phyloP scores from a whole-genome alignment of 1,140 invertebrate genomes.

The Cherax destructor region DNA sequence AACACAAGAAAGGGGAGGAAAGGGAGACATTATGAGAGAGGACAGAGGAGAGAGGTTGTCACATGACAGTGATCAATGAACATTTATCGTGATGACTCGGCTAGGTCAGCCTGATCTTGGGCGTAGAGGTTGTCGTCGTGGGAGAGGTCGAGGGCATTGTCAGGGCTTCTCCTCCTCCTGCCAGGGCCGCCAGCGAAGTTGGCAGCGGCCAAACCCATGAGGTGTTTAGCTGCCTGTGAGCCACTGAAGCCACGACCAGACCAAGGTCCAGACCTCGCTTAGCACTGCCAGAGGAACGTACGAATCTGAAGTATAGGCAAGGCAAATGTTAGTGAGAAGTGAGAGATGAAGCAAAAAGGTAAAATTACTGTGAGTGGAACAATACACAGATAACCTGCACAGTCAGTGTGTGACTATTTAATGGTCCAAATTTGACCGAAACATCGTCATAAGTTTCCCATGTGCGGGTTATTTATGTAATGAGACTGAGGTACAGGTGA shows the following conservation, averaged over 20 bases:
- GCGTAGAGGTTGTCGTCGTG: slow-evolving; percentile 20
- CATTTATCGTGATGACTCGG: slow-evolving; percentile 27
- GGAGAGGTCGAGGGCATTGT: slow-evolving; percentile 1
- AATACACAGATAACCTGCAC: too few relatives aligned
- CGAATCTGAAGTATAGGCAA: slow-evolving; percentile 39
- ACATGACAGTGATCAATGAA: neutral
- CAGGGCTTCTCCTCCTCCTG: slow-evolving; percentile 78
- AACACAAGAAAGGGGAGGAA: neutral
- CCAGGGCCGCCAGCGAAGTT: slow-evolving; percentile 91
- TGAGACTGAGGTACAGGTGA: too few relatives aligned
- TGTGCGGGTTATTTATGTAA: too few relatives aligned
- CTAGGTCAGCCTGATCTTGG: slow-evolving; percentile 27
- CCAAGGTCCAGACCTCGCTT: slow-evolving; percentile 79
- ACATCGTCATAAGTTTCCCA: too few relatives aligned
- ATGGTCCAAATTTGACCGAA: too few relatives aligned
- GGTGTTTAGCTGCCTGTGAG: slow-evolving; percentile 90
- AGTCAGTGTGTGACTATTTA: too few relatives aligned
- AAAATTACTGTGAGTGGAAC: too few relatives aligned
- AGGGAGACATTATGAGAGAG: slow-evolving; percentile 18
- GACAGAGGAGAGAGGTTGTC: neutral
- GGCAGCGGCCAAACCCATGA: slow-evolving; percentile 90
- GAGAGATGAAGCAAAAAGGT: too few relatives aligned
- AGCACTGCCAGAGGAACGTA: slow-evolving; percentile 64
- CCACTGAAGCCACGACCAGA: slow-evolving; percentile 89
- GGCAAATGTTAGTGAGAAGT: neutral